Evolutionary conservation across 2,888 invertebrate genomes (phyloP).

Genomic region (Parnassius glacialis): DNA sequence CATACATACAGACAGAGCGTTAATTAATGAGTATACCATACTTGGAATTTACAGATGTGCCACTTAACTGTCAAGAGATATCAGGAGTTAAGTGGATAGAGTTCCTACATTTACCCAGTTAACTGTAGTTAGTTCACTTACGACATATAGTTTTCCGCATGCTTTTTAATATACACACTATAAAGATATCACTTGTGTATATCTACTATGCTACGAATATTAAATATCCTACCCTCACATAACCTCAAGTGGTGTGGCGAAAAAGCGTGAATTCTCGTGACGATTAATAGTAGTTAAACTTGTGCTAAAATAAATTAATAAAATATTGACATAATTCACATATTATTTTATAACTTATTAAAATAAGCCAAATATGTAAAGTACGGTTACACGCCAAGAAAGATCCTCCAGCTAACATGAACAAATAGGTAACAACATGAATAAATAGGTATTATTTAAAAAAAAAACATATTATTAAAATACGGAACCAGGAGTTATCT

Average conservation of each 20-base stretch:
- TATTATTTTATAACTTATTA: too few relatives aligned
- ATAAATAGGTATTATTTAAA: too few relatives aligned
- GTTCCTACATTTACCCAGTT: neutral
- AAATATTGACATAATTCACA: too few relatives aligned
- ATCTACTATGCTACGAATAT: neutral
- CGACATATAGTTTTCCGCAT: conserved; percentile 1
- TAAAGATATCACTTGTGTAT: conserved; percentile 10
- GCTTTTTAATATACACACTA: conserved; percentile 1
- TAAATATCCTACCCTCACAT: neutral
- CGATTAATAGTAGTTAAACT: too few relatives aligned
- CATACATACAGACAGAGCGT: too few relatives aligned
- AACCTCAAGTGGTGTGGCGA: neutral
- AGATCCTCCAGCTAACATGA: too few relatives aligned
- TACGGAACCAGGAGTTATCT: too few relatives aligned
- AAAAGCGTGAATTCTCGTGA: neutral
- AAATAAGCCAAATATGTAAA: too few relatives aligned
- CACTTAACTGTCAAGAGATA: neutral
- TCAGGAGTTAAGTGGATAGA: neutral
- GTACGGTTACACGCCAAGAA: too few relatives aligned
- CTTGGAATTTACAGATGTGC: neutral
- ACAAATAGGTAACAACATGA: too few relatives aligned
- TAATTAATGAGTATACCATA: neutral
- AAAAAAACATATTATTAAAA: too few relatives aligned
- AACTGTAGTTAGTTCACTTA: neutral
- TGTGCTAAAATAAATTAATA: too few relatives aligned